A percentile compares a stretch with the other conserved stretches of the same genome.
Evolutionary conservation across 2,888 invertebrate species (phyloP).

Genomic region (Pristionchus entomophagus): DNA sequence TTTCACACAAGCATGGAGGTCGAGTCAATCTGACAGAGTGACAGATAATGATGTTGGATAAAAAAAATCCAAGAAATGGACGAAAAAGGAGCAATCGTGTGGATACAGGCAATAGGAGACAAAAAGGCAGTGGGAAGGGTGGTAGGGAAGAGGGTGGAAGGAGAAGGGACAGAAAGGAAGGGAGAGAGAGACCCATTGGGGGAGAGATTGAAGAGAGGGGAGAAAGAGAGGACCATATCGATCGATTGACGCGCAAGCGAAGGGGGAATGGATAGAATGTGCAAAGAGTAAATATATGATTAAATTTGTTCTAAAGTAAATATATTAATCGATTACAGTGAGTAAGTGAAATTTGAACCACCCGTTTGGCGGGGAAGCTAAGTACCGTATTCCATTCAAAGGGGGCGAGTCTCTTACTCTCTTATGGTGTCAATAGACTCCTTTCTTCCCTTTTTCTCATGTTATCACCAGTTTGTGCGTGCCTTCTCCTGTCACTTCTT

Average conservation of each 20-base stretch:
- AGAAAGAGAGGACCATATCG: neutral
- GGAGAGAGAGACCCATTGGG: conserved; percentile 9
- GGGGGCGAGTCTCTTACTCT: neutral
- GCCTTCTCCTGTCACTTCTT: neutral
- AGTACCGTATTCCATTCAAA: neutral
- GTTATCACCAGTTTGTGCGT: neutral
- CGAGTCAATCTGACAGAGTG: neutral
- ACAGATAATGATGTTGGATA: neutral
- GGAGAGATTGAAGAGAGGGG: neutral
- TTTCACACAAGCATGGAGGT: neutral
- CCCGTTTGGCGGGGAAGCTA: conserved; percentile 28
- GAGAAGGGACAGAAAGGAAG: neutral
- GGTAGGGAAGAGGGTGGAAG: neutral
- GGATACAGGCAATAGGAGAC: neutral
- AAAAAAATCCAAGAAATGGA: neutral
- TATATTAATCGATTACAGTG: no score
- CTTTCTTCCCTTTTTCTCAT: neutral
- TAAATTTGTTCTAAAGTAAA: no score
- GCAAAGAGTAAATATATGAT: neutral
- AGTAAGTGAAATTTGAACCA: neutral
- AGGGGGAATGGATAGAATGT: neutral
- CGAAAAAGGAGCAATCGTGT: neutral
- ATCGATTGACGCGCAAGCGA: conserved; percentile 3
- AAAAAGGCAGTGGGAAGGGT: neutral
- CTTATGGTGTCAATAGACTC: neutral